Conservation (phyloP, 2,113 vertebrate species). For the Takifugu bimaculatus region DNA sequence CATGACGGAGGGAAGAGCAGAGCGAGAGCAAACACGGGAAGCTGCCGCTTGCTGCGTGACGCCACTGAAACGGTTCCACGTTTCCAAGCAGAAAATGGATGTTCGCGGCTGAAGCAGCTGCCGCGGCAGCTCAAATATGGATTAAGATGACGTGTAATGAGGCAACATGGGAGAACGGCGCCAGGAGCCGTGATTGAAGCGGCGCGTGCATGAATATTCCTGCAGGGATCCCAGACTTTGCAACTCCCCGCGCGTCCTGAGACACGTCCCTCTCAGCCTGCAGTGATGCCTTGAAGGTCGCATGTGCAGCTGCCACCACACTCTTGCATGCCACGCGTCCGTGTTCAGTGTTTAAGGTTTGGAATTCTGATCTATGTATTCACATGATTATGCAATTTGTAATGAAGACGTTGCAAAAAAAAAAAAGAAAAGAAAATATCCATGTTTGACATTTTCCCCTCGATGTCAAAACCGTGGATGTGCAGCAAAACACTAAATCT, state of each 20-base stretch:
- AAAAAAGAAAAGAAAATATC: slow-evolving; percentile 53
- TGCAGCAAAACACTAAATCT: slow-evolving; percentile 40
- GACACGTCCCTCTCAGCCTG: slow-evolving; percentile 10
- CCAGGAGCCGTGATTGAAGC: background rate
- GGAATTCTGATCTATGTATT: slow-evolving; percentile 42
- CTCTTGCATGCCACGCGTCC: slow-evolving; percentile 40
- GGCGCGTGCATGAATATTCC: background rate
- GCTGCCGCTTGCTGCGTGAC: too few species aligned
- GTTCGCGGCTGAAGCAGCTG: slow-evolving; percentile 21
- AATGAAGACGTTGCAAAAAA: slow-evolving; percentile 59
- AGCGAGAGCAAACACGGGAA: too few species aligned
- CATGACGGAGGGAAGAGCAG: too few species aligned
- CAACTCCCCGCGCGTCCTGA: slow-evolving; percentile 1
- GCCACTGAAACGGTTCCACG: too few species aligned
- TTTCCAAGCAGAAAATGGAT: too few species aligned
- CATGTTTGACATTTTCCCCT: slow-evolving; percentile 54
- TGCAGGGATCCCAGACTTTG: slow-evolving; percentile 14
- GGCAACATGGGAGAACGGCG: background rate
- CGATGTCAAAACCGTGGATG: slow-evolving; percentile 47
- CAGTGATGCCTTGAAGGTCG: slow-evolving; percentile 2
- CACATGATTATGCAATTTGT: slow-evolving; percentile 75
- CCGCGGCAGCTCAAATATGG: background rate
- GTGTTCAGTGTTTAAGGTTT: slow-evolving; percentile 40
- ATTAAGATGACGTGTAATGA: background rate
- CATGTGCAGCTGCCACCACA: slow-evolving; percentile 1